These are phyloP conservation scores for Norana najaformis DNA, from an alignment of 2,888 invertebrate species.

Conservation along the genomic window DNA sequence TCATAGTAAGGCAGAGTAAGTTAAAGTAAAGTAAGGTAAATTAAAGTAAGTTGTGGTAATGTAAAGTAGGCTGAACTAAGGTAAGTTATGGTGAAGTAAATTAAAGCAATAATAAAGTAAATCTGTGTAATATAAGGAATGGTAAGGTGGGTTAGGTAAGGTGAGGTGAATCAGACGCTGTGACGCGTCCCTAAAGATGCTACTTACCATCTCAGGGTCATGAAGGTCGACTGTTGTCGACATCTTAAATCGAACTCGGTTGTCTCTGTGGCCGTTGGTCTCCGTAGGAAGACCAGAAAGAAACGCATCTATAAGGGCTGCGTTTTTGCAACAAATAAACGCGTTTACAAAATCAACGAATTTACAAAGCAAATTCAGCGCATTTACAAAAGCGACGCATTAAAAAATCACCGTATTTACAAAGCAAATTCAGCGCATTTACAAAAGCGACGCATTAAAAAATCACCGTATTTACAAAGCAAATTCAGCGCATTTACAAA, in stretches of 20 bases:
- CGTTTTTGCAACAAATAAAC: neutral
- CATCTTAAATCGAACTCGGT: conserved; percentile 10
- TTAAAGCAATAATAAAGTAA: no score
- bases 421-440: no score
- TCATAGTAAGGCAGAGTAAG: no score
- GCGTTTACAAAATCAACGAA: neutral
- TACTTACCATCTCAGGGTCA: neutral
- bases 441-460: no score
- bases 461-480: no score
- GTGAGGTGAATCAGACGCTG: neutral
- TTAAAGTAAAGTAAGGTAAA: neutral
- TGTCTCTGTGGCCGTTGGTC: neutral
- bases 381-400: neutral
- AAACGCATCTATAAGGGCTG: neutral
- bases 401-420: no score
- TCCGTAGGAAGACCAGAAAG: neutral
- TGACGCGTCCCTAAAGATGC: neutral
- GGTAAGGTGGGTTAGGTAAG: neutral
- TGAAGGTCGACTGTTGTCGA: conserved; percentile 10
- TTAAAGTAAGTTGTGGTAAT: neutral
- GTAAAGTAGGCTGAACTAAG: neutral
- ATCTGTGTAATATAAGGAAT: neutral
- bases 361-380: neutral
- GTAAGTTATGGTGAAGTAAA: neutral
- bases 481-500: no score